phyloP scores from a whole-genome alignment of 1,140 invertebrate genomes.

The Cryptotermes secundus region DNA sequence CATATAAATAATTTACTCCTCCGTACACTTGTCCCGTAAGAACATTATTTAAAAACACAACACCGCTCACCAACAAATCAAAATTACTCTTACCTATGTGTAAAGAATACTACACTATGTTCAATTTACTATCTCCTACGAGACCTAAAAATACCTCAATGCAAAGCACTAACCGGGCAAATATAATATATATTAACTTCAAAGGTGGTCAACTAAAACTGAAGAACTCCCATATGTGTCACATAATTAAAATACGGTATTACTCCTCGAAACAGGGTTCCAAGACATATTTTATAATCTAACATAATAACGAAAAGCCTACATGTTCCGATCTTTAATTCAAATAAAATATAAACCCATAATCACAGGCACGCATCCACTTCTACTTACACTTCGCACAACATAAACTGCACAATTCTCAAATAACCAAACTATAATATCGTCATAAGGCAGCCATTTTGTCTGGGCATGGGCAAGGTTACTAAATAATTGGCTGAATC shows the following conservation, averaged over 20 bases:
- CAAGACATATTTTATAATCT: background rate
- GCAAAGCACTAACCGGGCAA: background rate
- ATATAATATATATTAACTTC: background rate
- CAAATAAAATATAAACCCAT: background rate
- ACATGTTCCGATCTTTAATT: too few species aligned
- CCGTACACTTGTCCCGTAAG: too few species aligned
- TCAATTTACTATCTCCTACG: background rate
- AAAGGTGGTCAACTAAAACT: background rate
- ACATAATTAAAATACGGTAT: background rate
- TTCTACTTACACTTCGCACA: conserved; percentile 3
- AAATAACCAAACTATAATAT: background rate
- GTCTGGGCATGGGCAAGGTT: conserved; percentile 1
- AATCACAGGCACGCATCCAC: background rate
- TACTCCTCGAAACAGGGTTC: background rate
- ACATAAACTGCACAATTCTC: background rate
- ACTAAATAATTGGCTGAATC: background rate
- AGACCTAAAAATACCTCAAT: too few species aligned
- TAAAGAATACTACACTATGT: background rate
- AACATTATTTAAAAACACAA: too few species aligned
- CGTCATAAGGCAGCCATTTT: background rate
- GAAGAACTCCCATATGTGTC: background rate
- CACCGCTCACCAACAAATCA: too few species aligned
- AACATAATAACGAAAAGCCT: background rate
- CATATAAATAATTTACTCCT: too few species aligned
- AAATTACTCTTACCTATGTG: background rate